Evolutionary conservation across 2,888 invertebrate species (phyloP).

Genomic region (Eudasyphora cyanicolor): DNA sequence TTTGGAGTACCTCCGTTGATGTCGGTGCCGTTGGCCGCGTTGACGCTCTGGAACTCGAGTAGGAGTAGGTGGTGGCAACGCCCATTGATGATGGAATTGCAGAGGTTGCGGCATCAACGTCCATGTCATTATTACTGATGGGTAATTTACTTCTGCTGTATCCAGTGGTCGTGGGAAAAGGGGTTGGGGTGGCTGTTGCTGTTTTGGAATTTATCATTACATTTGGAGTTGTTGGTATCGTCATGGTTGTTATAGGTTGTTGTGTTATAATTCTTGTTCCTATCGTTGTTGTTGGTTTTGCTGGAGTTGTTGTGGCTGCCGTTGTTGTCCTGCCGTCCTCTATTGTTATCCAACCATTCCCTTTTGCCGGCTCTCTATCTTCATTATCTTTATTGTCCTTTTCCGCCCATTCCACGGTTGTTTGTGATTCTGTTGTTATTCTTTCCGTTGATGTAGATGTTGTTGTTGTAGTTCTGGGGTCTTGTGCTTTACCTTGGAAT

Average conservation of each 20-base stretch:
- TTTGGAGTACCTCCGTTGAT: constrained; percentile 34
- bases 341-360: constrained; percentile 22
- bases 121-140: neutral
- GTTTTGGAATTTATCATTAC: constrained; percentile 1
- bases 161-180: neutral
- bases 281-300: neutral
- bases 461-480: constrained; percentile 29
- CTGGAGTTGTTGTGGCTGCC: constrained; percentile 34
- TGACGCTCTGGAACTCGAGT: neutral
- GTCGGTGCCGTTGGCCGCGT: constrained; percentile 36
- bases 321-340: constrained; percentile 41
- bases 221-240: neutral
- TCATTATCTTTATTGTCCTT: constrained; percentile 39
- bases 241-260: neutral
- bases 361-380: neutral
- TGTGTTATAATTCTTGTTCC: constrained; percentile 12
- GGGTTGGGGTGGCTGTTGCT: constrained; percentile 36
- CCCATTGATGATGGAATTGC: neutral
- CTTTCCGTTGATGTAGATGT: constrained; percentile 12
- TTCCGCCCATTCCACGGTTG: constrained; percentile 28
- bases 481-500: constrained; percentile 54
- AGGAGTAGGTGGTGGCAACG: neutral
- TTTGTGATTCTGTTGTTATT: constrained; percentile 37
- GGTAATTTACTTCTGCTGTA: neutral
- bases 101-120: constrained; percentile 10